phyloP scores from a whole-genome alignment of 35 echinoderm and acorn worm species.

The Stichopus chloronotus region DNA sequence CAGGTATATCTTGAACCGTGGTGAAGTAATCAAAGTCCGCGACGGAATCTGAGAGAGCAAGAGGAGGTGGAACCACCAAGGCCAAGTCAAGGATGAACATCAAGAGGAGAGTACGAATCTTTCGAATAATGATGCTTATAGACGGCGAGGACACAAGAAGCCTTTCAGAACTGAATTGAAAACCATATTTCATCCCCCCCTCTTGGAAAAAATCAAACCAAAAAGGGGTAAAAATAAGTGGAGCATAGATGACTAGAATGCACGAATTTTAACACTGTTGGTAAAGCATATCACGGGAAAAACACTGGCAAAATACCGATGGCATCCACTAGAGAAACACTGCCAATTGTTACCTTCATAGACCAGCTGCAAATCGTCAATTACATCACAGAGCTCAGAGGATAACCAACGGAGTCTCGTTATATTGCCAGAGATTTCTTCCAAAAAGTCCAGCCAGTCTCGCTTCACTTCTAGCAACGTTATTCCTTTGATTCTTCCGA shows the following conservation, averaged over 20 bases:
- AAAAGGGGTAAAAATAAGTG: too few species aligned
- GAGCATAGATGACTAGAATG: too few species aligned
- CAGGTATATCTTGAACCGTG: neutral
- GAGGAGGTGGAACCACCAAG: neutral
- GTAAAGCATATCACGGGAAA: too few species aligned
- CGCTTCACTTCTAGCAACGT: constrained; percentile 6
- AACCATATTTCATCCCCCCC: neutral
- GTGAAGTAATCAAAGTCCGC: constrained; percentile 47
- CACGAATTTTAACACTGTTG: too few species aligned
- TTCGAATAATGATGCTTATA: neutral
- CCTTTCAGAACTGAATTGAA: neutral
- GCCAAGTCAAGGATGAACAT: neutral
- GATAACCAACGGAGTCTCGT: constrained; percentile 6
- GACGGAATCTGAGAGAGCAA: neutral
- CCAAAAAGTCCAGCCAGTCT: neutral
- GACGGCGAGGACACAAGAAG: neutral
- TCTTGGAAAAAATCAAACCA: neutral
- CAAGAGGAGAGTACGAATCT: neutral
- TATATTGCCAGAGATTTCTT: neutral
- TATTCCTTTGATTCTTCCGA: neutral
- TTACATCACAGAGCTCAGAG: constrained; percentile 6
- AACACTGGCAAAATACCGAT: too few species aligned
- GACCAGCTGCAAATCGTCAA: constrained; percentile 40
- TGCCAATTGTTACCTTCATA: constrained; percentile 26
- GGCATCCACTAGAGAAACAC: too few species aligned